Base-by-base conservation (phyloP, 92 coral and sea anemone species). In the Phenganax stokvisi region DNA sequence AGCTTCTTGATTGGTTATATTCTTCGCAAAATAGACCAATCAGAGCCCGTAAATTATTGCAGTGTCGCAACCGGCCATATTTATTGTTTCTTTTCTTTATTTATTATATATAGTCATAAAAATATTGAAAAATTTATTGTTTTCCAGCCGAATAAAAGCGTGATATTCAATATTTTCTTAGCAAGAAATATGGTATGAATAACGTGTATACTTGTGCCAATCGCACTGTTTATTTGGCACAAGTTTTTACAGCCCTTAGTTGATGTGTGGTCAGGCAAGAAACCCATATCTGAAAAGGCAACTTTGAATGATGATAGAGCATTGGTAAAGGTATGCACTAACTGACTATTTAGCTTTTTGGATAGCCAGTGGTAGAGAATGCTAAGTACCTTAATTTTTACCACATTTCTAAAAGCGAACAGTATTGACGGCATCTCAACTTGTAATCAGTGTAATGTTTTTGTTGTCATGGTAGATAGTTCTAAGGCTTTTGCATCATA, bases 121-220 rank as follows among this genome's bases (percentile, higher is more conserved):
- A 66, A 68, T 52, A 73, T 37, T 25, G 77, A 51, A 51, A 12
- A 52, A 37, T 47, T 72, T 72, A 57, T 13, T 11, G 77, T 51
- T 44, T 65, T 79, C 20, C 56, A 1, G 61, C 31, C 60, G 65
- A 54, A 77, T 54, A 79, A 79, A 65, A 51, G 17, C 17, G 20
- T 47, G 27, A 12, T 2, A 31, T 31, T 44, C 16, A 2, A 8
- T 55, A 30, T 47, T 28, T 60, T 51, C 67, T 20, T 15, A 17
- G 44, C 9, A 27, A 27, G 70, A 72, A 89, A 52, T 81, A 94
- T 94, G 98, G 98, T 94, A 87, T 94, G 98, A 92, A 87, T 94
- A 82, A 88, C 98, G 90, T 94, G 98, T 71, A 89, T 94, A 70
- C 97, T 94, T 94, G 98, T 94, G 98, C 98, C 98, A 64, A 75